These are phyloP conservation scores for Recurvirostra avosetta DNA, from an alignment of 2,113 vertebrate genomes.

Conservation along the genomic window DNA sequence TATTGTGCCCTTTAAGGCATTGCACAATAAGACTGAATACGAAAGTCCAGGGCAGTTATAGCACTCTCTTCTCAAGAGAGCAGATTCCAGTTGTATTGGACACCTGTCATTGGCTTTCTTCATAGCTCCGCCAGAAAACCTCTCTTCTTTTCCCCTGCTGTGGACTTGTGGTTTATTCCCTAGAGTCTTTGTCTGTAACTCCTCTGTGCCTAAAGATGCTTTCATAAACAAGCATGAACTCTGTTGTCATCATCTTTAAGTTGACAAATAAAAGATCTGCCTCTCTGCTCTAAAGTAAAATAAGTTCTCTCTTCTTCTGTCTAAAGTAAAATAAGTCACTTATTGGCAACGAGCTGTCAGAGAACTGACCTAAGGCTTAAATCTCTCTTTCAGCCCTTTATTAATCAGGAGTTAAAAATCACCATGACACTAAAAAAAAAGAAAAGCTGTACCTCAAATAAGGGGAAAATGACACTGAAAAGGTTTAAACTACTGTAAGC, in stretches of 20 bases:
- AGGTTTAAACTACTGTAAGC: neutral
- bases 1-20: neutral
- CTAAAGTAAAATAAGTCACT: too few relatives aligned
- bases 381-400: neutral
- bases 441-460: rapidly evolving
- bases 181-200: neutral
- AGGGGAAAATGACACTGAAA: neutral
- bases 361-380: neutral
- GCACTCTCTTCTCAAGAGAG: neutral
- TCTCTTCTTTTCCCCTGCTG: neutral
- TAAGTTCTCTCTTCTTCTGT: neutral
- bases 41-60: neutral
- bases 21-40: neutral
- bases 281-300: neutral
- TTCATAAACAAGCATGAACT: neutral
- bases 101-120: neutral
- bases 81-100: neutral
- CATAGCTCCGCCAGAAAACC: neutral
- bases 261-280: neutral
- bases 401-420: neutral
- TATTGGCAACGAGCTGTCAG: neutral
- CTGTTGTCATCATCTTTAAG: neutral
- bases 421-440: neutral
- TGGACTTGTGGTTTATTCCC: neutral
- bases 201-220: neutral